These are phyloP conservation scores for Epizoanthus stellaris DNA, from an alignment of 92 coral and sea anemone species.

Conservation along the genomic window DNA sequence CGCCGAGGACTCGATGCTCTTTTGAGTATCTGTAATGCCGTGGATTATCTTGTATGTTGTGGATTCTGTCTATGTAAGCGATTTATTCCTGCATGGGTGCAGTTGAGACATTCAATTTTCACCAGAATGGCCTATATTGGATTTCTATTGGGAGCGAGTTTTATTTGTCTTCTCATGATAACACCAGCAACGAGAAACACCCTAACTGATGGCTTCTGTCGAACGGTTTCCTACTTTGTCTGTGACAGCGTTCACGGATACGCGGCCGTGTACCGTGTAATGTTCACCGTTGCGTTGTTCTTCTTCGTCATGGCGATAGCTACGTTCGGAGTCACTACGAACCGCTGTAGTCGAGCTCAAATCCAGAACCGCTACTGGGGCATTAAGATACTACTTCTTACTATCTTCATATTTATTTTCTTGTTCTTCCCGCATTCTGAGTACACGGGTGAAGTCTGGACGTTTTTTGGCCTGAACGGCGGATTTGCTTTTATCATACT, in stretches of 20 bases:
- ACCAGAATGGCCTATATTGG: conserved; percentile 83
- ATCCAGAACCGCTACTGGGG: conserved; percentile 91
- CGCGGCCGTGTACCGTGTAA: conserved; percentile 88
- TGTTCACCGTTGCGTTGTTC: conserved; percentile 79
- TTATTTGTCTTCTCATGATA: conserved; percentile 77
- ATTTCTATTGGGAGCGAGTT: conserved; percentile 77
- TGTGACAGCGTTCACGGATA: conserved; percentile 90
- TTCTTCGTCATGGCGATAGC: conserved; percentile 68
- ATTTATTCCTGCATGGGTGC: conserved; percentile 60
- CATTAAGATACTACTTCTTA: conserved; percentile 69
- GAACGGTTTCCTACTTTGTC: conserved; percentile 72
- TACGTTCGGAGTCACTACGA: conserved; percentile 77
- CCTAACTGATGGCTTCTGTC: conserved; percentile 82
- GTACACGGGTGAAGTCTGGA: conserved; percentile 97
- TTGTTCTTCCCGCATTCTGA: conserved; percentile 92
- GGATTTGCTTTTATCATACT: conserved; percentile 92
- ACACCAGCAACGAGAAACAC: conserved; percentile 73
- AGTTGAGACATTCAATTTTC: conserved; percentile 80
- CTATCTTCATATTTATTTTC: conserved; percentile 69
- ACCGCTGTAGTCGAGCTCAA: conserved; percentile 68
- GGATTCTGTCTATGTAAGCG: conserved; percentile 73
- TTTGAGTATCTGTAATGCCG: conserved; percentile 56
- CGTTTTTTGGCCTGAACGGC: conserved; percentile 95
- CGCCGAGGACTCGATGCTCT: conserved; percentile 15
- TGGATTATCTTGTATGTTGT: conserved; percentile 75